Evolutionary conservation across 2,797 vertebrate species (phyloP), one percentile per base, ranked within the genome.

Genomic region (Sphenopsis melanotis): DNA sequence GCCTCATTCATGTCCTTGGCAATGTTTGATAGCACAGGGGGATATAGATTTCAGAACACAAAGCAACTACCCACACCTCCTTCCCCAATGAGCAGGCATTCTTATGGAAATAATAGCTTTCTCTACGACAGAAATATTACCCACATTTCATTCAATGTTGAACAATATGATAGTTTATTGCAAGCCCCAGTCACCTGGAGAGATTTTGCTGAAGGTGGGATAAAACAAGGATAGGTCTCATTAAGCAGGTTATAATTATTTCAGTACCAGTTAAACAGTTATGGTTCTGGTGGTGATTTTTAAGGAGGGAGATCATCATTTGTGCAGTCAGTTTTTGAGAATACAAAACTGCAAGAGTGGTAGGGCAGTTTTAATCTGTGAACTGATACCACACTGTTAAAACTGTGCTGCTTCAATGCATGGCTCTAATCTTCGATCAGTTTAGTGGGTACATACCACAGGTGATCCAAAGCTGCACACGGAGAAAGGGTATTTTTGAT

Each of bases 81-180:
- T 83, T 93, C 79, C 61, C 41, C 29, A 56, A 39, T 1, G 8
- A 72, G 41, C 37, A 79, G 46, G 19, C 46, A 63, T 83, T 95
- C 37, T 77, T 63, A 81, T 6, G 39, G 65, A 94, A 93, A 92
- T 75, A 94, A 93, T 30, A 93, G 59, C 68, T 90, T 90, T 83
- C 66, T 52, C 74, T 84, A 88, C 83, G 41, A 60, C 17, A 64
- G 78, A 89, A 91, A 83, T 79, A 79, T 63, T 90, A 65, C 42
- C 55, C 47, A 49, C 10, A 5, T 85, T 94, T 91, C 59, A 72
- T 49, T 91, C 65, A 59, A 11, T 44, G 72, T 12, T 82, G 93
- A 90, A 89, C 63, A 79, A 70, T 6, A 72, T 17, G 64, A 89
- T 44, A 86, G 47, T 36, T 89, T 92, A 78, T 32, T 83, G 50